Evolutionary conservation across 1,140 invertebrate genomes (phyloP), one percentile per base, ranked within the genome.

Genomic region (Triops longicaudatus): DNA sequence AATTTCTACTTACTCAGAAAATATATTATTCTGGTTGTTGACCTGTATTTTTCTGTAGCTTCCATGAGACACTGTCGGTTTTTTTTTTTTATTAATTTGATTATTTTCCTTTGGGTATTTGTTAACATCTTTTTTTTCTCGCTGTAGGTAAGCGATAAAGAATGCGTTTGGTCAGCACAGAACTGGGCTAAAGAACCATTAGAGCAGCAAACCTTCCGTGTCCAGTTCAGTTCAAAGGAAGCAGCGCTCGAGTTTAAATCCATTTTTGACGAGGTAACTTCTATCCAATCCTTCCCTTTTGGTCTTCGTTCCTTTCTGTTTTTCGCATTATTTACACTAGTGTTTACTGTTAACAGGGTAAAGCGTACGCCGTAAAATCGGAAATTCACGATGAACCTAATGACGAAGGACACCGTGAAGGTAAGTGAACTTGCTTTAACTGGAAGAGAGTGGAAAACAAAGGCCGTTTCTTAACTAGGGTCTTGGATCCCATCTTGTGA

Each of bases 111-210:
- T n/a, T n/a, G n/a, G n/a, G n/a, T n/a, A n/a, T n/a, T n/a, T n/a
- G n/a, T n/a, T n/a, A n/a, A n/a, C n/a, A n/a, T n/a, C n/a, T n/a
- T n/a, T n/a, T n/a, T n/a, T n/a, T n/a, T n/a, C n/a, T n/a, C n/a
- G n/a, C 81, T 83, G 76, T 73, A 87, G 85, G 78, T 83, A 1
- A 80, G 82, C 43, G 82, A 82, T 11, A 85, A 84, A 73, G 82
- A 83, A 72, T 87, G 86, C 72, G 80, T 83, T 72, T 88, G 88
- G 87, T 79, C 83, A 7, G 85, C 85, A 0, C 80, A 84, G 2
- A 87, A 88, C 81, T 84, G 85, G 78, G 83, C 83, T 31, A 28
- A 77, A 1, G 79, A 84, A 11, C 84, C 86, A 75, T 83, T 83
- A 2, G 76, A 81, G 5, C 82, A 79, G 63, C 81, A 84, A 28